These are phyloP conservation scores for Chrysolina oricalcia DNA, from an alignment of 2,888 invertebrate genomes.

Conservation along the genomic window DNA sequence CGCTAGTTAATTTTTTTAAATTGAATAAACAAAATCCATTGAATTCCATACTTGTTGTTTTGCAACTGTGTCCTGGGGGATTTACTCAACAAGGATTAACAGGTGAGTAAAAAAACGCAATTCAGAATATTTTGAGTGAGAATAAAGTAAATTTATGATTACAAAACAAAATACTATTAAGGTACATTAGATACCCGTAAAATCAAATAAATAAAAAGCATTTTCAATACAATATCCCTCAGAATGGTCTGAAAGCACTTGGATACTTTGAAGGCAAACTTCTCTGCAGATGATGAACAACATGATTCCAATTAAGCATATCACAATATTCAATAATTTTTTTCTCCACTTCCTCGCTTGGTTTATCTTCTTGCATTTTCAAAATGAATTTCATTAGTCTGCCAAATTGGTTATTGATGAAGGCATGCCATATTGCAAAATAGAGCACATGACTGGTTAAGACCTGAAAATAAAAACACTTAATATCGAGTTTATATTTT, in stretches of 20 bases:
- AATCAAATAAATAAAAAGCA: background rate
- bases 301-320: conserved; percentile 82
- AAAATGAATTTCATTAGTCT: conserved; percentile 84
- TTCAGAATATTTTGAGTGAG: background rate
- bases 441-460: conserved; percentile 74
- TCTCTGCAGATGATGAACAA: conserved; percentile 74
- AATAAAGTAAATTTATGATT: background rate
- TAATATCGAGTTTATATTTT: background rate
- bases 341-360: conserved; percentile 82
- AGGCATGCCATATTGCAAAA: conserved; percentile 89
- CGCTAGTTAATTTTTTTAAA: background rate
- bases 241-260: conserved; percentile 81
- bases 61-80: background rate
- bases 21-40: background rate
- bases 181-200: conserved; percentile 47
- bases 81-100: background rate
- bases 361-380: conserved; percentile 88
- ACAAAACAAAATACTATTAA: conserved; percentile 6
- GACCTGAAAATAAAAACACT: conserved; percentile 49
- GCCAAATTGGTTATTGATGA: conserved; percentile 85
- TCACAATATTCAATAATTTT: conserved; percentile 78
- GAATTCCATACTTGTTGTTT: too few species aligned
- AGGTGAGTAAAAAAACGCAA: background rate
- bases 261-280: conserved; percentile 82
- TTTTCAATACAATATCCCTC: conserved; percentile 61